Evolutionary conservation across 2,888 invertebrate genomes (phyloP), one percentile per base, ranked within the genome.

Genomic region (Platycheirus rosarum): DNA sequence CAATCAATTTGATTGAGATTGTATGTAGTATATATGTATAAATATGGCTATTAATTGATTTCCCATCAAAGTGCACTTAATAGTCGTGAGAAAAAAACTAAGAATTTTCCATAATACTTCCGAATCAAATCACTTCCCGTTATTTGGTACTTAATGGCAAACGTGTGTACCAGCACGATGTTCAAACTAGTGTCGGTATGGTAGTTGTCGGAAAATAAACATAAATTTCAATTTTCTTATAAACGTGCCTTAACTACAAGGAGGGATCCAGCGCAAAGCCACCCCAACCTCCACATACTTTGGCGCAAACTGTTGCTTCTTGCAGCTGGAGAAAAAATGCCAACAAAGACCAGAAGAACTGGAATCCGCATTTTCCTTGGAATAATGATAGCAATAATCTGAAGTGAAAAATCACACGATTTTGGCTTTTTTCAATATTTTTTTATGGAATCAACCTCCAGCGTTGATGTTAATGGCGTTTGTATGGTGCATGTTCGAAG

Each of bases 151-250:
- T 68, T 48, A 42, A 62, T 74, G 48, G 53, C 18, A 78, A 74
- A 68, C 62, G 57, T 62, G 23, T 60, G 76, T 48, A 37, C 37
- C 35, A 11, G 32, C 51, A 51, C 49, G 51, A 51, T 35, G 8
- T 40, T 48, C 7, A 46, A 32, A 44, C 60, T 42, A 29, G 29
- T 18, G 29, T 29, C 29, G 18, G 2, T 40, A 18, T 35, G 13
- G 46, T 20, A 23, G 20, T 40, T 9, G 23, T 44, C 26, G n/a
- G 20, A 70, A 35, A 49, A 48, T 37, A 57, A 57, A 37, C 44
- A 65, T 68, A 57, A 74, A 79, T 69, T 79, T 75, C 44, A 69
- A 79, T 74, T 79, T 74, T 69, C 69, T 16, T 57, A 13, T 29
- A 44, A 69, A 74, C 78, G 78, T 79, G 74, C 68, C 29, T 48